phyloP scores from a whole-genome alignment of 2,888 invertebrate species.

The Fissipunctia ypsillon region DNA sequence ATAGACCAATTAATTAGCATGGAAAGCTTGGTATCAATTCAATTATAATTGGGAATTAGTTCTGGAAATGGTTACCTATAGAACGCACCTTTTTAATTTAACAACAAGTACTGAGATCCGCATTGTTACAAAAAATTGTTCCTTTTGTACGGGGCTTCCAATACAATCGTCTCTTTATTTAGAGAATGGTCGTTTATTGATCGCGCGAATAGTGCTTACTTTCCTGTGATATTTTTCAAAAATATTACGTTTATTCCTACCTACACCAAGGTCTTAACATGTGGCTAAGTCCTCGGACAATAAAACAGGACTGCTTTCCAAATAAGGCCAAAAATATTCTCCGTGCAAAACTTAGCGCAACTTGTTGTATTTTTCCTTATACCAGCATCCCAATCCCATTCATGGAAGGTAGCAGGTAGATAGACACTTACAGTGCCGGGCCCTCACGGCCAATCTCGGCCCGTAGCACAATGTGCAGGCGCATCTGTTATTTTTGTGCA shows the following conservation, averaged over 20 bases:
- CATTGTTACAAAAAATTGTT: not conserved
- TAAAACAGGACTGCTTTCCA: not conserved
- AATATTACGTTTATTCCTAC: not conserved
- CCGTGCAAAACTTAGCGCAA: slow-evolving; percentile 36
- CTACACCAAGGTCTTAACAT: not conserved
- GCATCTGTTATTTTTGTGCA: slow-evolving; percentile 71
- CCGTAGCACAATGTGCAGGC: slow-evolving; percentile 45
- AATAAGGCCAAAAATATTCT: slow-evolving; percentile 21
- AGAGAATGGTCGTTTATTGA: not conserved
- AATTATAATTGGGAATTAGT: slow-evolving; percentile 4
- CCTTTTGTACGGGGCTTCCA: not conserved
- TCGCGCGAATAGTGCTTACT: not conserved
- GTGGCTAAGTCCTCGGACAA: not conserved
- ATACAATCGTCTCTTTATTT: not conserved
- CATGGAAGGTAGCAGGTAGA: slow-evolving; percentile 54
- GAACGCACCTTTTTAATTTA: not conserved
- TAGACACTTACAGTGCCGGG: slow-evolving; percentile 7
- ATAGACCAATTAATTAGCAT: slow-evolving; percentile 32
- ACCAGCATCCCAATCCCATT: slow-evolving; percentile 36
- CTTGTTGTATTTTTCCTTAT: slow-evolving; percentile 53
- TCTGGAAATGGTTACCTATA: not conserved
- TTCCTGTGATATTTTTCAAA: not conserved
- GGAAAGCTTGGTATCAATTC: not conserved
- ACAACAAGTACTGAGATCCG: not conserved
- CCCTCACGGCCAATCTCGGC: slow-evolving; percentile 65